Evolutionary conservation across 1,140 invertebrate genomes (phyloP).

Genomic region (Ephestia elutella): DNA sequence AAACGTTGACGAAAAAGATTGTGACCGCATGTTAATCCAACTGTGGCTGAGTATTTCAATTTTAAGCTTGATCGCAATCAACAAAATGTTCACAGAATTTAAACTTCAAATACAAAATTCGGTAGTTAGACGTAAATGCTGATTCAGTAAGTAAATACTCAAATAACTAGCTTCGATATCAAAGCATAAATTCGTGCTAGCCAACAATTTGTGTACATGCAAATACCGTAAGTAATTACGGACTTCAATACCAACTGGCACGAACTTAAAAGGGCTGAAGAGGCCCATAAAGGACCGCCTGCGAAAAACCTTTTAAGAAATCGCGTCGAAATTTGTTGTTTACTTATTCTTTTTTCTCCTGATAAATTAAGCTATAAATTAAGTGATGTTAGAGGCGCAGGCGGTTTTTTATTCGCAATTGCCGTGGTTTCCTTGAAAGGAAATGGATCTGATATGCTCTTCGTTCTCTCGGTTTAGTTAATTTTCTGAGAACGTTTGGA

Average conservation of each 20-base stretch:
- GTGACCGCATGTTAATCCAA: no score
- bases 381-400: constrained; percentile 23
- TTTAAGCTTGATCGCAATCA: no score
- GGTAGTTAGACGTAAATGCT: neutral
- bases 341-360: constrained; percentile 27
- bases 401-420: constrained; percentile 40
- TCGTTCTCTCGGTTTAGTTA: neutral
- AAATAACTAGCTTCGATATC: neutral
- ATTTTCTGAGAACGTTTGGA: neutral
- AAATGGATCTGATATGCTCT: constrained; percentile 24
- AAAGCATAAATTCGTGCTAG: constrained; percentile 1
- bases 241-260: neutral
- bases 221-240: constrained; percentile 3
- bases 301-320: constrained; percentile 7
- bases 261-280: neutral
- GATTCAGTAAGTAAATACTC: neutral
- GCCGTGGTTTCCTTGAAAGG: constrained; percentile 21
- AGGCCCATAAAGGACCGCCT: constrained; percentile 2
- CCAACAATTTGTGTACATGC: constrained; percentile 7
- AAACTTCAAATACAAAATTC: neutral
- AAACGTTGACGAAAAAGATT: no score
- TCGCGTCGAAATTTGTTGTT: constrained; percentile 12
- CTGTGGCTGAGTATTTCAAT: no score
- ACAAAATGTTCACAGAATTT: no score
- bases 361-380: constrained; percentile 46